Evolutionary conservation across 2,888 invertebrate genomes (phyloP).

Genomic region (Scelioninae gen. 1): DNA sequence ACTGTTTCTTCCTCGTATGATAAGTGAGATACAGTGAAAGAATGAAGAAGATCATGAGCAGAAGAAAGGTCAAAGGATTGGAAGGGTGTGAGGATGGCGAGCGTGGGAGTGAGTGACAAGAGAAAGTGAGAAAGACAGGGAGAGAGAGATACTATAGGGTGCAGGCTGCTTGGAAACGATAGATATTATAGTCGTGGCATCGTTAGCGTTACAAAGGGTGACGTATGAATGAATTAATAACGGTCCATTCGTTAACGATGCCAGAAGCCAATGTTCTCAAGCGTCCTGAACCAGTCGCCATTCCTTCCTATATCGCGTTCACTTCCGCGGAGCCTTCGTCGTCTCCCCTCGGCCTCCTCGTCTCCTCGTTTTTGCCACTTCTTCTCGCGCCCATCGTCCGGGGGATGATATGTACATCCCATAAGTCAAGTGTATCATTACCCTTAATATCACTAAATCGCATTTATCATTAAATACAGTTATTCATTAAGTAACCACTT

Average conservation of each 20-base stretch:
- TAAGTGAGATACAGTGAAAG: constrained; percentile 50
- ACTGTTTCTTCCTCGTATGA: constrained; percentile 45
- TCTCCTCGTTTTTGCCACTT: constrained; percentile 38
- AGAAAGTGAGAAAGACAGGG: constrained; percentile 20
- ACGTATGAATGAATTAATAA: background rate
- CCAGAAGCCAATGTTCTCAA: background rate
- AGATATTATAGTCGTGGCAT: constrained; percentile 5
- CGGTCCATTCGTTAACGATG: constrained; percentile 29
- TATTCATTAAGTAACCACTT: constrained; percentile 79
- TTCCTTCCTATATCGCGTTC: constrained; percentile 29
- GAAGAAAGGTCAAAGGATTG: constrained; percentile 46
- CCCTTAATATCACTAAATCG: constrained; percentile 68
- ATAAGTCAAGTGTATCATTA: constrained; percentile 54
- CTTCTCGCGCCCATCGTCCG: constrained; percentile 54
- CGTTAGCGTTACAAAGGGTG: constrained; percentile 36
- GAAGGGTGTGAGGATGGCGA: constrained; percentile 27
- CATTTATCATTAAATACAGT: constrained; percentile 73
- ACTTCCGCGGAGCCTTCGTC: constrained; percentile 12
- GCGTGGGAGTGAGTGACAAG: constrained; percentile 11
- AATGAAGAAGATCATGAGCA: constrained; percentile 50
- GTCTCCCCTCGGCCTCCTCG: constrained; percentile 26
- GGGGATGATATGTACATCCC: constrained; percentile 69
- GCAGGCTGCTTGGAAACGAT: constrained; percentile 7
- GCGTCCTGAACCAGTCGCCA: background rate
- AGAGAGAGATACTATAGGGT: constrained; percentile 10